phyloP scores from a whole-genome alignment of 2,113 vertebrate genomes.

The Eclectus roratus region DNA sequence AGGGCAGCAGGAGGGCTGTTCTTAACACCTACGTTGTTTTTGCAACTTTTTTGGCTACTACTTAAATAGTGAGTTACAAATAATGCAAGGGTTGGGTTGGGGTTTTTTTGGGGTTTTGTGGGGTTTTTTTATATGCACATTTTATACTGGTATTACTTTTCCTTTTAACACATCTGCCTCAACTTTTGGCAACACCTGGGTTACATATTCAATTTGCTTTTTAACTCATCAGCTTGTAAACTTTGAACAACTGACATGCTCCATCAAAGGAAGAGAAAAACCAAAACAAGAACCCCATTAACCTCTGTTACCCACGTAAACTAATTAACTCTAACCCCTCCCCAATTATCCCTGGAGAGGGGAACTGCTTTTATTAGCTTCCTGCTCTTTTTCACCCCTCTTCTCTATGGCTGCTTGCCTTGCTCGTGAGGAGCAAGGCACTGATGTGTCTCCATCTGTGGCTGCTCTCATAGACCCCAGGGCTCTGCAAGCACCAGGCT shows the following conservation, averaged over 20 bases:
- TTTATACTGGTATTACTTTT: not conserved
- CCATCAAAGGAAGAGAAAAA: conserved; percentile 45
- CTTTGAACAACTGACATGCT: conserved; percentile 56
- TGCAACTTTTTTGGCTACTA: not conserved
- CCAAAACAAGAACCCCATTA: conserved; percentile 63
- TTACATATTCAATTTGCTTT: conserved; percentile 55
- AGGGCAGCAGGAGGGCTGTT: not conserved
- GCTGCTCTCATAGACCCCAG: not conserved
- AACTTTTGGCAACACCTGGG: conserved; percentile 58
- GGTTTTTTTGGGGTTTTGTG: not conserved
- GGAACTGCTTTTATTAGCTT: conserved; percentile 23
- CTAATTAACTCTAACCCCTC: conserved; percentile 53
- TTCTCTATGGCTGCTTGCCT: not conserved
- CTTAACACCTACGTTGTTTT: not conserved
- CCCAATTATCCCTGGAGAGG: conserved; percentile 28
- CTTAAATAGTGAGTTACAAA: not conserved
- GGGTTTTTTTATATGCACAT: not conserved
- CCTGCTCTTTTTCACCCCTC: not conserved
- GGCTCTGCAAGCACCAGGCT: not conserved
- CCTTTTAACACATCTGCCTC: conserved; percentile 11
- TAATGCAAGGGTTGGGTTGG: not conserved
- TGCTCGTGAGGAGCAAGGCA: not conserved
- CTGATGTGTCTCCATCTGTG: not conserved
- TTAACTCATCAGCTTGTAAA: conserved; percentile 66
- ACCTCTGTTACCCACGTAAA: conserved; percentile 46